Evolutionary conservation across 1,140 invertebrate species (phyloP).

Genomic region (Zaprionus capensis): DNA sequence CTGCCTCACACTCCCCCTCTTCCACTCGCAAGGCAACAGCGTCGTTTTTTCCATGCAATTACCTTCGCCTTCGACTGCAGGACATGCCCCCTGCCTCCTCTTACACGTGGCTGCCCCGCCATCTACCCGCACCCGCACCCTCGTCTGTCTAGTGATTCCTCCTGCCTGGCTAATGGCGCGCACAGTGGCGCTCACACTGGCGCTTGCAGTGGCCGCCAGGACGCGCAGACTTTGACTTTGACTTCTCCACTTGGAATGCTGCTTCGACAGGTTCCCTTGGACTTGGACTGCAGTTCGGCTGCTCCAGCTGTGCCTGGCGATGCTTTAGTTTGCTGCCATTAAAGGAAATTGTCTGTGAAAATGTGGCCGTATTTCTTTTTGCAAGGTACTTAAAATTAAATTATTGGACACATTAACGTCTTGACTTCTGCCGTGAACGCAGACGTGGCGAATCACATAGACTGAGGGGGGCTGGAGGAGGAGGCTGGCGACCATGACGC

Average conservation of each 20-base stretch:
- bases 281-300: constrained; percentile 33
- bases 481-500: constrained; percentile 36
- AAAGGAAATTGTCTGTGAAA: constrained; percentile 83
- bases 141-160: not conserved
- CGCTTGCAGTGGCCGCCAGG: constrained; percentile 24
- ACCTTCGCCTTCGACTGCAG: constrained; percentile 53
- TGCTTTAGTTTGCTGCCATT: constrained; percentile 62
- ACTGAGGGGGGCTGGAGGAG: constrained; percentile 14
- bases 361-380: constrained; percentile 82
- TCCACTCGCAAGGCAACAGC: not conserved
- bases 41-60: constrained; percentile 79
- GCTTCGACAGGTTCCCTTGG: constrained; percentile 51
- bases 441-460: constrained; percentile 17
- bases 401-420: constrained; percentile 83
- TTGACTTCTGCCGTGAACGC: constrained; percentile 63
- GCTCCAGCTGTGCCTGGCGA: constrained; percentile 15
- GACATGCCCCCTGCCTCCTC: constrained; percentile 23
- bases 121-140: too few species aligned
- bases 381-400: constrained; percentile 83
- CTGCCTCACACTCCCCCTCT: not conserved
- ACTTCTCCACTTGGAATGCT: constrained; percentile 14
- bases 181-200: not conserved
- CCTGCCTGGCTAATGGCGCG: constrained; percentile 52
- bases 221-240: constrained; percentile 17
- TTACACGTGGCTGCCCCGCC: constrained; percentile 46